Evolutionary conservation across 2,888 invertebrate genomes (phyloP), one percentile per base, ranked within the genome.

Genomic region (Dicranocentrus wangi): DNA sequence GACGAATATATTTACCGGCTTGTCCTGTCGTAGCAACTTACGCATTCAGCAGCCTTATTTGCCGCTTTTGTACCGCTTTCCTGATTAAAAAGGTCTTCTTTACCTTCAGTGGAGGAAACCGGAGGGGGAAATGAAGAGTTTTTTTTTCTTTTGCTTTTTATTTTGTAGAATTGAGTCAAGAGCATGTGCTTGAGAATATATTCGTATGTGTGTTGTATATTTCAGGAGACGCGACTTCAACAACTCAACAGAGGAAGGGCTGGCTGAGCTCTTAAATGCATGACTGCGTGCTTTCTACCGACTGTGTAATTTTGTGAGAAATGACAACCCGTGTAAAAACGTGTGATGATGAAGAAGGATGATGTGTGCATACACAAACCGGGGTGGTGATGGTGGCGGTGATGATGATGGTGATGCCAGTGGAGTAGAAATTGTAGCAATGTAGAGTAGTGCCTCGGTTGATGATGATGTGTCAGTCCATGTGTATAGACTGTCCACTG

Each of bases 271-370:
- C 7, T 42, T 21, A 17, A 39, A 63, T 42, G 63, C 10, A 42
- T 23, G 10, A 42, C 39, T 42, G 19, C 1, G 2, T 63, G 23
- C 60, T 63, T 63, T 39, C 28, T 15, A 2, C 66, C n/a, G n/a
- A 13, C 19, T 65, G 66, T 75, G 32, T 75, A 75, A 75, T 75
- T 75, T 75, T 66, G 58, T 58, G 75, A 75, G 75, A 66, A 75
- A 58, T 55, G 75, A 68, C 75, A 75, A 73, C 63, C 25, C 60
- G 63, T 19, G 55, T 53, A 25, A 65, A 65, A 28, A 73, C 53
- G 65, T 53, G 65, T 32, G 42, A 51, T 53, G 39, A 43, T n/a
- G 32, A 63, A 3, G 39, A 58, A 25, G 58, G 32, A 71, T 58
- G 60, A 43, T 32, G 68, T 51, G 51, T 13, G 55, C 69, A 55